Evolutionary conservation across 2,888 invertebrate genomes (phyloP).

Genomic region (Ceratothoa steindachneri): DNA sequence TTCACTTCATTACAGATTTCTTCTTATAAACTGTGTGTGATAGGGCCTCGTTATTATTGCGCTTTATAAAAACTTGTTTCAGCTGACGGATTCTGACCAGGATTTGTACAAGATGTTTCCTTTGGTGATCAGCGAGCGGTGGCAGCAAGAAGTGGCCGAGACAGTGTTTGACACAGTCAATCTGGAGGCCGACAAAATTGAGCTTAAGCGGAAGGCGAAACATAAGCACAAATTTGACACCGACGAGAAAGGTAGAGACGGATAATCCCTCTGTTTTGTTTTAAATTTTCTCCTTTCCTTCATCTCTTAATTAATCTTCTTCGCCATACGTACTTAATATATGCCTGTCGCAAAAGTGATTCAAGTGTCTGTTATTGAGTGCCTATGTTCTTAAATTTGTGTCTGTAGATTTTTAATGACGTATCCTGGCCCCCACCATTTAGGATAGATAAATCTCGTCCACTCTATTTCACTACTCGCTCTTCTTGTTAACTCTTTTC

Average conservation of each 20-base stretch:
- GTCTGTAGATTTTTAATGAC: no score
- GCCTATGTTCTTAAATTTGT: no score
- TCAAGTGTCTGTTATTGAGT: no score
- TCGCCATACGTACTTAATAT: not conserved
- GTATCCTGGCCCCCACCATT: no score
- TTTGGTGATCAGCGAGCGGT: slow-evolving; percentile 95
- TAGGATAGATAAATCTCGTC: no score
- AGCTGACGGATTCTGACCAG: slow-evolving; percentile 93
- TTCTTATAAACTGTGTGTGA: no score
- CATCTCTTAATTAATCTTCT: not conserved
- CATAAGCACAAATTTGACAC: slow-evolving; percentile 91
- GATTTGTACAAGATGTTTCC: slow-evolving; percentile 98
- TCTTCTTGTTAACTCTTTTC: no score
- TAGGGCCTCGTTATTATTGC: no score
- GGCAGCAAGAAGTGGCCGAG: slow-evolving; percentile 98
- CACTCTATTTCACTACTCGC: no score
- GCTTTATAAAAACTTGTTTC: no score
- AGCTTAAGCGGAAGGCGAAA: slow-evolving; percentile 88
- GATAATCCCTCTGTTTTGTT: slow-evolving; percentile 33
- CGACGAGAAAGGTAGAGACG: slow-evolving; percentile 93
- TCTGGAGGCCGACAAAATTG: slow-evolving; percentile 91
- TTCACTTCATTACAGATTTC: no score
- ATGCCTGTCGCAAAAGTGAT: no score
- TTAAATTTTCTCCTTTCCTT: not conserved
- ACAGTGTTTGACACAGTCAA: slow-evolving; percentile 98